phyloP scores from a whole-genome alignment of 2,888 invertebrate species.

The Dicranocentrus wangi region DNA sequence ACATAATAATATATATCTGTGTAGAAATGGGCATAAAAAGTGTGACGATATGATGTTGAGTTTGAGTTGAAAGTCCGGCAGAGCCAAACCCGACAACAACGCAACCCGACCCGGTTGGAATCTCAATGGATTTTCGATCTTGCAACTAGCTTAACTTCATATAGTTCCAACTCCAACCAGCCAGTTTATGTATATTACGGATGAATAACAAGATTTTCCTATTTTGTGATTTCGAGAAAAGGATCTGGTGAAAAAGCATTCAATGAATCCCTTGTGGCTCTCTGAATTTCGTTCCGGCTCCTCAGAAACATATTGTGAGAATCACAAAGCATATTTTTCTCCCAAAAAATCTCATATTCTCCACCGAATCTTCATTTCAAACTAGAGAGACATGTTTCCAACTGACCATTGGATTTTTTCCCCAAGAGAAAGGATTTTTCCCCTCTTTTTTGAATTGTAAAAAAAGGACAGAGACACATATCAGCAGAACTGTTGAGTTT shows the following conservation, averaged over 20 bases:
- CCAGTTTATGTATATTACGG: slow-evolving; percentile 52
- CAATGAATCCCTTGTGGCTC: slow-evolving; percentile 46
- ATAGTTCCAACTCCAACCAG: no score
- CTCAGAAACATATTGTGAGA: neutral
- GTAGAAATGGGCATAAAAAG: no score
- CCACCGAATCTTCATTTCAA: neutral
- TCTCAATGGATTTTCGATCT: slow-evolving; percentile 45
- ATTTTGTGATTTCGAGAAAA: slow-evolving; percentile 28
- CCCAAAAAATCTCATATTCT: neutral
- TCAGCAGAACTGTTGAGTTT: no score
- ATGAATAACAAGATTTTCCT: slow-evolving; percentile 24
- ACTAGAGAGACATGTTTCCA: no score
- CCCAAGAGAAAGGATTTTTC: slow-evolving; percentile 9
- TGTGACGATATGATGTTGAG: no score
- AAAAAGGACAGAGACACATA: no score
- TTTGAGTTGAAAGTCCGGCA: no score
- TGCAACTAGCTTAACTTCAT: slow-evolving; percentile 25
- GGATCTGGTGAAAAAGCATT: slow-evolving; percentile 31
- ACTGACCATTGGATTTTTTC: slow-evolving; percentile 39
- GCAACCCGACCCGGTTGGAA: neutral
- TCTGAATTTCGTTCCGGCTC: neutral
- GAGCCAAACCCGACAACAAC: no score
- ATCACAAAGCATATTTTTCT: neutral
- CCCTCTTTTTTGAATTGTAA: slow-evolving; percentile 31
- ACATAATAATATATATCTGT: no score